Percentiles rank a stretch among this genome's conserved stretches.
These are phyloP conservation scores for Gobius niger DNA, from an alignment of 2,113 vertebrate genomes.

Conservation along the genomic window DNA sequence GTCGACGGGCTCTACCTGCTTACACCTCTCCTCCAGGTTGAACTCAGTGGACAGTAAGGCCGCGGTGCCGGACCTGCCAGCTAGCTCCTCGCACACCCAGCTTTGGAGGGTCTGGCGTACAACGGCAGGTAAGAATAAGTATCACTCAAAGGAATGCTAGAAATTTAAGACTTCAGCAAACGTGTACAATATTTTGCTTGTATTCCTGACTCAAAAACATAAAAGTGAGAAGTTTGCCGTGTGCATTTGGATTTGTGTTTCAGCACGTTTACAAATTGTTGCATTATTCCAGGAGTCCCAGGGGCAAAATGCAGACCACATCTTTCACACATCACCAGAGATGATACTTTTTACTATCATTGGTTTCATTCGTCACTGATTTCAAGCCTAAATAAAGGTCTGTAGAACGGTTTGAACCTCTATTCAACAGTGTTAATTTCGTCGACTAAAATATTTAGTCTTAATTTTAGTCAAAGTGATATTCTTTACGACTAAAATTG, in stretches of 20 bases:
- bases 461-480: no score
- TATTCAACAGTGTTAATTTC: no score
- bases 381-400: no score
- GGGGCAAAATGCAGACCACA: no score
- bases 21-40: constrained; percentile 93
- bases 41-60: constrained; percentile 87
- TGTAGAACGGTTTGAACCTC: no score
- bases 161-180: neutral
- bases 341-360: no score
- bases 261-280: no score
- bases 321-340: no score
- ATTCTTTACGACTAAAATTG: no score
- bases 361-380: no score
- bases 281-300: no score
- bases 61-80: constrained; percentile 83
- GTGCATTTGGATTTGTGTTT: neutral
- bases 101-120: constrained; percentile 86
- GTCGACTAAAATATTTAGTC: no score
- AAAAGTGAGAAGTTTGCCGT: neutral
- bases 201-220: neutral
- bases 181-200: neutral
- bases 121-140: constrained; percentile 73
- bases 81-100: constrained; percentile 90
- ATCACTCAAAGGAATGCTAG: constrained; percentile 24
- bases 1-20: constrained; percentile 87